Evolutionary conservation across 2,797 vertebrate genomes (phyloP).

Genomic region (Taenioides sp.): DNA sequence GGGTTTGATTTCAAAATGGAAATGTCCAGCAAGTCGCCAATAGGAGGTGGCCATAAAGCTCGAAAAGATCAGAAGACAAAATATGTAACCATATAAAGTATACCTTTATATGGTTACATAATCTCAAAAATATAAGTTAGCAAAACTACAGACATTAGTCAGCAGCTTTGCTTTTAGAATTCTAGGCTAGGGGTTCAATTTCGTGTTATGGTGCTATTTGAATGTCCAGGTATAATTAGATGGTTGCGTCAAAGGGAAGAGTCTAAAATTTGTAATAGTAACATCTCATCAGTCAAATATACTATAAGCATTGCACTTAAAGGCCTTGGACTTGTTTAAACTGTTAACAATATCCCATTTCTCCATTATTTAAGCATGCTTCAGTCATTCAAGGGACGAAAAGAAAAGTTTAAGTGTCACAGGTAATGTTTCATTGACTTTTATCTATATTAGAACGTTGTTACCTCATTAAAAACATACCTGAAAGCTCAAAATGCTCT

Average conservation of each 20-base stretch:
- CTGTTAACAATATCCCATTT: no score
- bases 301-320: background rate
- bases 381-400: no score
- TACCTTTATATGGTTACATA: background rate
- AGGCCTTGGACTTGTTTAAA: background rate
- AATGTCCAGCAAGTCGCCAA: constrained; percentile 11
- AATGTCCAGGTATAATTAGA: background rate
- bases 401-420: no score
- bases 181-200: background rate
- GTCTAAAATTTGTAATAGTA: background rate
- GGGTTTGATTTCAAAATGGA: constrained; percentile 1
- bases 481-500: no score
- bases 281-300: background rate
- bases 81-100: background rate
- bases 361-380: no score
- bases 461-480: no score
- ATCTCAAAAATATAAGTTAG: background rate
- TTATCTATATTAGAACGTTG: no score
- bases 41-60: background rate
- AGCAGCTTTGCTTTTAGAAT: background rate
- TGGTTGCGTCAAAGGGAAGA: background rate
- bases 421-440: no score
- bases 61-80: constrained; percentile 13
- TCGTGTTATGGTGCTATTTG: background rate
- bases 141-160: background rate